Evolutionary conservation across 2,797 vertebrate species (phyloP), one percentile per base, ranked within the genome.

Genomic region (Nyctibius grandis): DNA sequence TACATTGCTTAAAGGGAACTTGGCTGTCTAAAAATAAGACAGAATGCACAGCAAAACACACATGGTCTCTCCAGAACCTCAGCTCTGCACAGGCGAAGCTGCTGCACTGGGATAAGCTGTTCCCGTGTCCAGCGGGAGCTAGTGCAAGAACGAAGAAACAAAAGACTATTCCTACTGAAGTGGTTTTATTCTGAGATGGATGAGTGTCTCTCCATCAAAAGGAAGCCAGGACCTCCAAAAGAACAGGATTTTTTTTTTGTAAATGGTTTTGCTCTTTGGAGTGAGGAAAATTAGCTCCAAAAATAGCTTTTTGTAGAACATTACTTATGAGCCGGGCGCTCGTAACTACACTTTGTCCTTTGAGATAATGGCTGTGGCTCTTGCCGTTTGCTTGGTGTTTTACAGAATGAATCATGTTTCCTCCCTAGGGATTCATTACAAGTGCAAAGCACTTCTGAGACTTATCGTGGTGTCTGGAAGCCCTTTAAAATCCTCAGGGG

Each of bases 21-120:
- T 91, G 83, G 18, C 40, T 63, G 57, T 34, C 92, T 92, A 89
- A 95, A 95, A 92, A 84, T 94, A 94, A 45, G 47, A 26, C 54
- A 73, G 68, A 89, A 79, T 6, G n/a, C 36, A 16, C 57, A 84
- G 63, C 47, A 75, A 67, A 87, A 36, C 0, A 4, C 72, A 51
- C 28, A 4, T 15, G 44, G 19, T 87, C 17, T 57, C 31, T 83
- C 34, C 57, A 93, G 56, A 88, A 29, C 48, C 38, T 88, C 22
- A 34, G 48, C 57, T 92, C 78, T 88, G 50, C 3, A 1, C 56
- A 45, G 29, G 17, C 80, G 38, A 60, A 81, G 51, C 51, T 92
- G 70, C 73, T 78, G 54, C 2, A 0, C 54, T 53, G 48, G 63
- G 22, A 60, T 31, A 61, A 95, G 19, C 6, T 57, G 7, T n/a